Percentiles rank a stretch among this genome's conserved stretches.
Evolutionary conservation across 2,797 vertebrate genomes (phyloP).

Genomic region (Monodelphis domestica): DNA sequence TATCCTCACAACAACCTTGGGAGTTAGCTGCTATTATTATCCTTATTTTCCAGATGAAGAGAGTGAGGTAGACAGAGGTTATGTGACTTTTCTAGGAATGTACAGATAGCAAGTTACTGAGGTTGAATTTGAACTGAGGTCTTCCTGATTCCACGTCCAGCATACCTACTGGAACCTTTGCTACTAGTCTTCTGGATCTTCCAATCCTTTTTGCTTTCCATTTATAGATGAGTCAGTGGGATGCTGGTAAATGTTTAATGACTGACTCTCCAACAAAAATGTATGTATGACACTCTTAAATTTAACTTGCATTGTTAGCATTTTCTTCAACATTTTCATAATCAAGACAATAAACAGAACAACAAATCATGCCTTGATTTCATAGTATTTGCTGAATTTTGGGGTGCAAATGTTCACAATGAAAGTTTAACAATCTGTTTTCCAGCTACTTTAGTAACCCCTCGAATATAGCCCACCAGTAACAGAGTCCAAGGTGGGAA

Average conservation of each 20-base stretch:
- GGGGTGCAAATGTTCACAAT: neutral
- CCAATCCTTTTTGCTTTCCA: neutral
- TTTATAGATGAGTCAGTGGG: neutral
- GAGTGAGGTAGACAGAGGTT: neutral
- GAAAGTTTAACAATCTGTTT: neutral
- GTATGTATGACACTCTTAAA: neutral
- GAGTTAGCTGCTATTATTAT: neutral
- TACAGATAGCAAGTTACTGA: neutral
- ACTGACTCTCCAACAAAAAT: neutral
- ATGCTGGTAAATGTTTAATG: neutral
- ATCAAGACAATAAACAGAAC: neutral
- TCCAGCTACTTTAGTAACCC: neutral
- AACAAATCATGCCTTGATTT: neutral
- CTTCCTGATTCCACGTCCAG: neutral
- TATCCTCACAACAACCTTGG: neutral
- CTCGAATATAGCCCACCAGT: neutral
- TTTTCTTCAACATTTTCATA: neutral
- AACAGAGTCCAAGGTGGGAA: neutral
- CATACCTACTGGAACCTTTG: no score
- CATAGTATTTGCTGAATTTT: neutral
- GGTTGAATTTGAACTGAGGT: neutral
- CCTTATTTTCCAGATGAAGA: neutral
- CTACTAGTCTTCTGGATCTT: neutral
- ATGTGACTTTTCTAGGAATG: neutral
- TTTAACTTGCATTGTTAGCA: neutral